phyloP scores from a whole-genome alignment of 2,797 vertebrate species.

The Parauchenoglanis punctatus region DNA sequence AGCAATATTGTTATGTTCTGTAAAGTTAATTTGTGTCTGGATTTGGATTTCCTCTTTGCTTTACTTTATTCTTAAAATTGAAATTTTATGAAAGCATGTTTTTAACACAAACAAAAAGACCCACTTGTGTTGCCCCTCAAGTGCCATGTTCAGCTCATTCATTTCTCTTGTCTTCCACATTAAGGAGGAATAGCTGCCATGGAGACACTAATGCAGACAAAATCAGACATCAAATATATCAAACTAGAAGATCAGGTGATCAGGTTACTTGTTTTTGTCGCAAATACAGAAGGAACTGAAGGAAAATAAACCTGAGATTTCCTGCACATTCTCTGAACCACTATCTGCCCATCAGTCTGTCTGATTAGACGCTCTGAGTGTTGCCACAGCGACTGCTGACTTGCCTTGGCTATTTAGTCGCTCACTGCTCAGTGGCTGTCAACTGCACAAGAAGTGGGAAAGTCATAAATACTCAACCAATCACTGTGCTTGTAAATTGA shows the following conservation, averaged over 20 bases:
- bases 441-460: background rate
- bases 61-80: background rate
- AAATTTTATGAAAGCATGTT: background rate
- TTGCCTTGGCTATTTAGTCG: background rate
- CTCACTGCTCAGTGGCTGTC: background rate
- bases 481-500: background rate
- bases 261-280: background rate
- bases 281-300: background rate
- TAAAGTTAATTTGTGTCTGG: background rate
- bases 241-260: background rate
- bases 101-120: background rate
- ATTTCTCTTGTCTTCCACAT: background rate
- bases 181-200: background rate
- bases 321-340: background rate
- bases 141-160: background rate
- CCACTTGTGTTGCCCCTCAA: background rate
- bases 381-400: background rate
- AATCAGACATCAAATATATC: background rate
- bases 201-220: background rate
- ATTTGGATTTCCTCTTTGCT: background rate
- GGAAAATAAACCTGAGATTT: conserved; percentile 5
- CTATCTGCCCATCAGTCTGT: background rate
- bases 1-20: background rate
- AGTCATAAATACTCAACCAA: conserved; percentile 1
- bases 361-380: conserved; percentile 3